phyloP scores from a whole-genome alignment of 2,888 invertebrate genomes.

The Lasius platythorax region DNA sequence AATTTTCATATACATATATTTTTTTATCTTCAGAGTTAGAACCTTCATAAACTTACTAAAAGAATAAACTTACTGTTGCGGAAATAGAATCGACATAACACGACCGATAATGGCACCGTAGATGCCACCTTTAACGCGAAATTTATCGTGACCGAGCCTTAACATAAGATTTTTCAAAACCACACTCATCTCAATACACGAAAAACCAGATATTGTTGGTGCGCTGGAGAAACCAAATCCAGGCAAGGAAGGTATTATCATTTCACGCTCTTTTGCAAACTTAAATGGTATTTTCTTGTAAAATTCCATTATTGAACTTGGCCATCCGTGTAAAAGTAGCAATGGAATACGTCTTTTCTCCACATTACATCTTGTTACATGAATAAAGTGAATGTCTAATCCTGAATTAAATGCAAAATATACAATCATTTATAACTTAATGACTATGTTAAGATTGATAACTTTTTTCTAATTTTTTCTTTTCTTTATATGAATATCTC shows the following conservation, averaged over 20 bases:
- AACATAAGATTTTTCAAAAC: slow-evolving; percentile 87
- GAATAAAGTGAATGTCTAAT: slow-evolving; percentile 92
- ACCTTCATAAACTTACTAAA: neutral
- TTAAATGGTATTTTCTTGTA: slow-evolving; percentile 91
- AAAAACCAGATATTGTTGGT: slow-evolving; percentile 86
- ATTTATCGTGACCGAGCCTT: slow-evolving; percentile 87
- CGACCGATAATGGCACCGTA: slow-evolving; percentile 88
- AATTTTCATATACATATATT: too few relatives aligned
- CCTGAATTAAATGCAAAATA: slow-evolving; percentile 81
- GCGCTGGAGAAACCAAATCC: slow-evolving; percentile 91
- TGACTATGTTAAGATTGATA: neutral
- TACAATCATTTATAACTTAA: neutral
- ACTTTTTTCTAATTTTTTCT: neutral
- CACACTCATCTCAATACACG: slow-evolving; percentile 81
- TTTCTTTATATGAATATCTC: neutral
- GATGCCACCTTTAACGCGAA: slow-evolving; percentile 89
- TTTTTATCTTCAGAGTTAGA: too few relatives aligned
- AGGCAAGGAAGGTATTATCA: slow-evolving; percentile 90
- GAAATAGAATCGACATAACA: slow-evolving; percentile 86
- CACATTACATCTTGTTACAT: slow-evolving; percentile 86
- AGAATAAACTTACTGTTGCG: slow-evolving; percentile 80
- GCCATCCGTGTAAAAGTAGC: slow-evolving; percentile 94
- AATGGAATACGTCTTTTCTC: slow-evolving; percentile 88
- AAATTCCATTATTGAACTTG: slow-evolving; percentile 93
- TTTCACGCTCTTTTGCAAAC: slow-evolving; percentile 88